Conservation (phyloP, 1,140 invertebrate genomes). For the Drosophila elegans region DNA sequence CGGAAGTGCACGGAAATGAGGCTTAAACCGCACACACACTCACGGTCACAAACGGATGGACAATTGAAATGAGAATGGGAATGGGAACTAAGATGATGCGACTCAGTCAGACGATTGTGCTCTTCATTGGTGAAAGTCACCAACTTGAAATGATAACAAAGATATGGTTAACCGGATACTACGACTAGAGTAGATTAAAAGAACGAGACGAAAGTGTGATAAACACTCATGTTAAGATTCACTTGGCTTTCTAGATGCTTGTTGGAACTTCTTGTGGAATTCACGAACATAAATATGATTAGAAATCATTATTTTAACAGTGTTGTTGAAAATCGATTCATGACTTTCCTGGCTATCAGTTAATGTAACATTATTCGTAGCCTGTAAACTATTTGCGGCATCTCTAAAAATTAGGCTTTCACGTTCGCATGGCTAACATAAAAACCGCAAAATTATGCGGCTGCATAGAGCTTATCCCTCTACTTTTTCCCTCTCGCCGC, state of each 20-base stretch:
- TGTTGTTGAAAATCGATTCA: neutral
- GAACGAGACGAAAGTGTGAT: no score
- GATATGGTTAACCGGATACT: no score
- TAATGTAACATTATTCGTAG: neutral
- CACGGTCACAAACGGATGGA: slow-evolving; percentile 28
- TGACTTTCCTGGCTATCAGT: neutral
- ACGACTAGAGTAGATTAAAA: neutral
- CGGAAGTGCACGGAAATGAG: slow-evolving; percentile 78
- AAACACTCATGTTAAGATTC: no score
- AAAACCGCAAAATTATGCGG: slow-evolving; percentile 62
- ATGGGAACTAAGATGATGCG: slow-evolving; percentile 17
- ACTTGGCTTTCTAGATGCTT: no score
- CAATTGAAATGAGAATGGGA: slow-evolving; percentile 70
- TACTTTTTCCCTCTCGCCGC: neutral
- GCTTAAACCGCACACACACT: slow-evolving; percentile 74
- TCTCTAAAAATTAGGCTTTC: slow-evolving; percentile 6
- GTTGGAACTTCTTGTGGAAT: neutral
- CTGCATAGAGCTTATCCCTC: slow-evolving; percentile 18
- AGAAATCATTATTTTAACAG: no score
- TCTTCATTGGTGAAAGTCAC: neutral
- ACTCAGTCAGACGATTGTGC: slow-evolving; percentile 5
- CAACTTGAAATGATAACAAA: neutral
- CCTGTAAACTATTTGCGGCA: neutral
- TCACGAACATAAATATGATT: neutral
- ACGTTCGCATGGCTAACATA: neutral